Conservation (phyloP, 2,797 vertebrate species). For the Odontamblyopus rebecca region DNA sequence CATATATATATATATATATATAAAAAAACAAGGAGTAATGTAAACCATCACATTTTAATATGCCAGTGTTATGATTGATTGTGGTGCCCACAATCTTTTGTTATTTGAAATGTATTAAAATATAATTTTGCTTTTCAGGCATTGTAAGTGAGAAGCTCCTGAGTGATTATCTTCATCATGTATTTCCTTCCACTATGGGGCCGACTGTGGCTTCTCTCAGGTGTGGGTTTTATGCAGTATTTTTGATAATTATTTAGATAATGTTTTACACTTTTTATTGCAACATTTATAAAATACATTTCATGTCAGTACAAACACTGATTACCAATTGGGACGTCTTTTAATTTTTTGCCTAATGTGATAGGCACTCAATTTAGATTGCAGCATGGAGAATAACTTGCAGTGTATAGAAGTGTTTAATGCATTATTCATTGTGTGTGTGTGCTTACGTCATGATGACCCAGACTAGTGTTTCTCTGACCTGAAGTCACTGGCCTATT, state of each 20-base stretch:
- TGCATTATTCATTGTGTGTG: background rate
- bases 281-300: background rate
- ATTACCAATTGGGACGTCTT: background rate
- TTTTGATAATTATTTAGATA: background rate
- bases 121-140: slow-evolving; percentile 71
- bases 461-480: slow-evolving; percentile 22
- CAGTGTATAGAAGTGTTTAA: background rate
- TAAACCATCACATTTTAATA: background rate
- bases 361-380: background rate
- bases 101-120: background rate
- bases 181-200: slow-evolving; percentile 80
- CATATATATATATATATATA: background rate
- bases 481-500: slow-evolving; percentile 12
- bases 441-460: slow-evolving; percentile 4
- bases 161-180: slow-evolving; percentile 88
- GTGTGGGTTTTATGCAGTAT: slow-evolving; percentile 55
- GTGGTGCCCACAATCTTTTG: background rate
- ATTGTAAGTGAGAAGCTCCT: slow-evolving; percentile 91
- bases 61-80: background rate
- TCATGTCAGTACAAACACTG: background rate
- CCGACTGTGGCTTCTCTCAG: slow-evolving; percentile 83
- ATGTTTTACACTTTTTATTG: background rate
- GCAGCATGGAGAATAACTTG: background rate
- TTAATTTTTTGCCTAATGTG: background rate
- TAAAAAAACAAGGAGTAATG: background rate